These are phyloP conservation scores for Cyclophora punctaria DNA, from an alignment of 2,888 invertebrate genomes.

Conservation along the genomic window DNA sequence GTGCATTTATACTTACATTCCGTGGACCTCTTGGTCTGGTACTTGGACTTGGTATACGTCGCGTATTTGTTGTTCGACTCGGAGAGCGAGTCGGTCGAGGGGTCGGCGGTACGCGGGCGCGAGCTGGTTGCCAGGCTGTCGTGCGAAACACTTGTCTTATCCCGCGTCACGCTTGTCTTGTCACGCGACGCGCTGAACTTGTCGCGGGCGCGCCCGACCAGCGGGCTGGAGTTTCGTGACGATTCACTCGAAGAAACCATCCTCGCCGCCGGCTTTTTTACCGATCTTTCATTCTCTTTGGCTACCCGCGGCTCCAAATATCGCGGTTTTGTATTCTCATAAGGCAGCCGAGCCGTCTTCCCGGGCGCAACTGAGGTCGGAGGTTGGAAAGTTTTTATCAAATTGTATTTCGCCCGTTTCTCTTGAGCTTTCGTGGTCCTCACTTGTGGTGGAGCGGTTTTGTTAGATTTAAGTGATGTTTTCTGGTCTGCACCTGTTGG, in stretches of 20 bases:
- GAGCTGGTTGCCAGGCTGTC: slow-evolving; percentile 66
- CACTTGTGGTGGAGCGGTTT: slow-evolving; percentile 34
- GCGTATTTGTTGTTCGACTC: slow-evolving; percentile 59
- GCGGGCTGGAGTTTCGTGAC: slow-evolving; percentile 81
- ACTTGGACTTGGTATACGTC: slow-evolving; percentile 54
- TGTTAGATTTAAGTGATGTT: not conserved
- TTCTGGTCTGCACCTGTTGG: slow-evolving; percentile 10
- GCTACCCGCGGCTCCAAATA: slow-evolving; percentile 74
- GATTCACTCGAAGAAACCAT: slow-evolving; percentile 79
- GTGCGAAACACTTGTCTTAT: slow-evolving; percentile 50
- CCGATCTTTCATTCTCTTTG: slow-evolving; percentile 27
- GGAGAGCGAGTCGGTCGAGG: slow-evolving; percentile 63
- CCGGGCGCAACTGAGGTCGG: slow-evolving; percentile 11
- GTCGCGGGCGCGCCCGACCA: slow-evolving; percentile 49
- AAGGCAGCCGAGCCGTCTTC: slow-evolving; percentile 13
- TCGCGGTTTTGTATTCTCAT: slow-evolving; percentile 70
- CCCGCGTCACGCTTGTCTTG: too few relatives aligned
- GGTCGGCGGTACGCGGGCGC: slow-evolving; percentile 59
- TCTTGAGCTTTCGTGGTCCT: slow-evolving; percentile 62
- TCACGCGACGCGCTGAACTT: slow-evolving; percentile 51
- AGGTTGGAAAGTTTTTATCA: slow-evolving; percentile 38
- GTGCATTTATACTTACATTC: slow-evolving; percentile 40
- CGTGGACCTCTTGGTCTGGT: slow-evolving; percentile 33
- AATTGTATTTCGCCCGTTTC: slow-evolving; percentile 55
- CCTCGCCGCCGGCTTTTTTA: slow-evolving; percentile 25